phyloP scores from a whole-genome alignment of 1,140 invertebrate genomes.

The roundworm (Caenorhabditis elegans) region DNA sequence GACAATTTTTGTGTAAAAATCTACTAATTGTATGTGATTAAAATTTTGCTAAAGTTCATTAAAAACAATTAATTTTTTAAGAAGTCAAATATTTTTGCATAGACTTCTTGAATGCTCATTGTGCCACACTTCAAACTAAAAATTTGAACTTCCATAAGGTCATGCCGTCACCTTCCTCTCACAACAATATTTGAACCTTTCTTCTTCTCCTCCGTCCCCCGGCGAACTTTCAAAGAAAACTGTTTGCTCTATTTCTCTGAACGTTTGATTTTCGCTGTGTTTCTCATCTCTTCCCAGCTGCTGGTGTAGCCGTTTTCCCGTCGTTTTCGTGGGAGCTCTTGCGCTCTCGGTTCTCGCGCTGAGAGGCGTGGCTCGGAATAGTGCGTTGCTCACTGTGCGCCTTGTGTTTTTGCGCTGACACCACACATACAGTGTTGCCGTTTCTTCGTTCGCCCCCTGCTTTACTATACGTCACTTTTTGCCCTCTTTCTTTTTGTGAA shows the following conservation, averaged over 20 bases:
- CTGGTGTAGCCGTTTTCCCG: neutral
- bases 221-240: neutral
- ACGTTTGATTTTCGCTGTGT: neutral
- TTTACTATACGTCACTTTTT: neutral
- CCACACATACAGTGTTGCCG: constrained; percentile 6
- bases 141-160: too few relatives aligned
- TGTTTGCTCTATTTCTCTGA: neutral
- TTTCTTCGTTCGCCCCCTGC: neutral
- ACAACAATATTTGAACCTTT: too few relatives aligned
- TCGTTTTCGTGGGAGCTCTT: neutral
- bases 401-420: constrained; percentile 28
- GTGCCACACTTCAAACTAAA: too few relatives aligned
- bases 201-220: too few relatives aligned
- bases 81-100: too few relatives aligned
- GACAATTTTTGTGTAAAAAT: too few relatives aligned
- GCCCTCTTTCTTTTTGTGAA: too few relatives aligned
- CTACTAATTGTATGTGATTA: too few relatives aligned
- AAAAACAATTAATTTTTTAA: too few relatives aligned
- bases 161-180: too few relatives aligned
- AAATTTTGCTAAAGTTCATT: too few relatives aligned
- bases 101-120: too few relatives aligned
- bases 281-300: neutral
- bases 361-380: neutral
- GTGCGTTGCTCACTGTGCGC: constrained; percentile 18
- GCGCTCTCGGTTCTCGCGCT: neutral